A percentile compares a stretch with the other conserved stretches of the same genome.
Conservation (phyloP, 2,888 invertebrate genomes). For the Ypsolopha scabrella region DNA sequence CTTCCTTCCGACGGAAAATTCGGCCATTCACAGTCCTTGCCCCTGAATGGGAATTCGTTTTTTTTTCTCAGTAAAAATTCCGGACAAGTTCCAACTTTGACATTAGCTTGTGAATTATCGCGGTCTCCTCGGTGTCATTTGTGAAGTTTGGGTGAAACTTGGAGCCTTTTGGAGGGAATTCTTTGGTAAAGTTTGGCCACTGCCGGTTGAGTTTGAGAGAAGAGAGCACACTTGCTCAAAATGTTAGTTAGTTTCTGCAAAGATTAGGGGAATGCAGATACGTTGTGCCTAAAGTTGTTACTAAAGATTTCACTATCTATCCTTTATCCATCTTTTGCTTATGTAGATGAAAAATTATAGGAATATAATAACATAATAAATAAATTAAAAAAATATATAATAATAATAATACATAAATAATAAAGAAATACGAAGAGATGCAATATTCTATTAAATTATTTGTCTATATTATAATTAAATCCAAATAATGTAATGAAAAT, state of each 20-base stretch:
- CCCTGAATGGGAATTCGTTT: slow-evolving; percentile 19
- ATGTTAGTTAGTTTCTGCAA: slow-evolving; percentile 12
- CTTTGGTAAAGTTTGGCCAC: slow-evolving; percentile 32
- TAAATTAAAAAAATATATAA: too few species aligned
- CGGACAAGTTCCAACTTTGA: slow-evolving; percentile 58
- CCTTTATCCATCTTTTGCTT: too few species aligned
- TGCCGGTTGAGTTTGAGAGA: slow-evolving; percentile 26
- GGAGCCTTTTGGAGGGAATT: slow-evolving; percentile 33
- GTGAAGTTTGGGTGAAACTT: slow-evolving; percentile 49
- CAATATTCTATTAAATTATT: too few species aligned
- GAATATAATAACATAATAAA: too few species aligned
- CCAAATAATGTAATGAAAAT: too few species aligned
- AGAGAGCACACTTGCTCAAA: slow-evolving; percentile 20
- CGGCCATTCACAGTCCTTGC: background rate
- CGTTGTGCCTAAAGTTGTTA: too few species aligned
- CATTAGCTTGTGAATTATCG: slow-evolving; percentile 64
- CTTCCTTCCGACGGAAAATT: background rate
- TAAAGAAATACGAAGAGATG: too few species aligned
- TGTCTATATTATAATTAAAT: too few species aligned
- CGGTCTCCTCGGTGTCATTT: slow-evolving; percentile 63
- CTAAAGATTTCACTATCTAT: too few species aligned
- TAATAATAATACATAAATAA: too few species aligned
- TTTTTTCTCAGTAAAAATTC: slow-evolving; percentile 47
- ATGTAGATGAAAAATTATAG: too few species aligned
- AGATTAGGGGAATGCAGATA: background rate